These are phyloP conservation scores for Phalacrocorax carbo DNA, from an alignment of 2,113 vertebrate genomes.

Conservation along the genomic window DNA sequence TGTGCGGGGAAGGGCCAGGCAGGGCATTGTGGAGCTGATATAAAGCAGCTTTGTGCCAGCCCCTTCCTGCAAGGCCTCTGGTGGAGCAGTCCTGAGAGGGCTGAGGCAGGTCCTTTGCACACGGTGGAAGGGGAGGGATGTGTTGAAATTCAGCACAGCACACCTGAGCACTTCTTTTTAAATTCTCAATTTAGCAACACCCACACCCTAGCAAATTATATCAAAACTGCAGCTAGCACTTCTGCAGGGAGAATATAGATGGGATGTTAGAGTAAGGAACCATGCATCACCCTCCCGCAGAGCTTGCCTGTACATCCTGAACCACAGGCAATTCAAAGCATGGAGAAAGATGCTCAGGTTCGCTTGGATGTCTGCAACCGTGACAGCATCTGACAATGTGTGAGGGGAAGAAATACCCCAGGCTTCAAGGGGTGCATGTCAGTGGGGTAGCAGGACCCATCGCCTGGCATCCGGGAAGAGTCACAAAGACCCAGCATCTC, in stretches of 20 bases:
- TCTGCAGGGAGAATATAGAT: neutral
- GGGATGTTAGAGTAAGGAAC: neutral
- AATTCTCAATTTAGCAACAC: neutral
- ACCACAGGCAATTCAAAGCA: neutral
- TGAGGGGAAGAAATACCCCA: fast-evolving
- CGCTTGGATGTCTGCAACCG: neutral
- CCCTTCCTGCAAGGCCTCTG: neutral
- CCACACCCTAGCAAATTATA: neutral
- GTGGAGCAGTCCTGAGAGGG: neutral
- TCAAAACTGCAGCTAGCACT: neutral
- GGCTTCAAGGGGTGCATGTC: neutral
- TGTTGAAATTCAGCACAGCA: neutral
- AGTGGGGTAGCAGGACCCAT: neutral
- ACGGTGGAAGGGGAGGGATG: neutral
- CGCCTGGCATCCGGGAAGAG: neutral
- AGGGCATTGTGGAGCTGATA: neutral
- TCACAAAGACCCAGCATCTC: neutral
- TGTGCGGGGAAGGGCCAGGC: neutral
- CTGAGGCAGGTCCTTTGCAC: neutral
- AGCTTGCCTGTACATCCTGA: neutral
- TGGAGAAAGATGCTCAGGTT: neutral
- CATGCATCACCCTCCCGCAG: neutral
- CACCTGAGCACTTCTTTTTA: neutral
- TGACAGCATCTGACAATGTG: neutral
- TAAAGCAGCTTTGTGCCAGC: neutral